Evolutionary conservation across 2,888 invertebrate species (phyloP), one percentile per base, ranked within the genome.

Genomic region (Philonicus albiceps): DNA sequence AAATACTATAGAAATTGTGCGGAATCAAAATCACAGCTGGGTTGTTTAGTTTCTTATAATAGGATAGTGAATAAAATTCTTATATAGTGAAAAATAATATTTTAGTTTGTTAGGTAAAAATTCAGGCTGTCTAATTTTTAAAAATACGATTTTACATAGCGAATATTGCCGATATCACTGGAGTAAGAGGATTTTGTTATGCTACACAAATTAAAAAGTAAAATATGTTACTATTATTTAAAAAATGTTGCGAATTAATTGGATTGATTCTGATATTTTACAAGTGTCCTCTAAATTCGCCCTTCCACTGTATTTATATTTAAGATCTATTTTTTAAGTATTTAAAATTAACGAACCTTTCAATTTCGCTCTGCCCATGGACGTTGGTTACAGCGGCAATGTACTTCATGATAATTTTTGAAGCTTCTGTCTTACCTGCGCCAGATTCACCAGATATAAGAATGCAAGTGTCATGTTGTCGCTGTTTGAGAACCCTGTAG

Each of bases 381-480:
- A 95, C 93, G 93, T 98, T 99, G 31, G 99, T 99, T 88, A 99
- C 98, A 3, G 99, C 99, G 0, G 99, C 99, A 89, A 99, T 98
- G 91, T 97, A 97, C 91, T 98, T 97, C 99, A 99, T 99, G 89
- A 99, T 99, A 91, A 99, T 98, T 93, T 99, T 99, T 87, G 98
- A 98, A 0, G 99, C 98, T 92, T 99, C 99, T 6, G 99, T 99
- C 93, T 99, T 99, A 49, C 99, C 99, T 30, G 98, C 96, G 1
- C 99, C 99, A 1, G 98, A 98, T 93, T 99, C 99, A 0, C 98
- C 97, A n/a, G 97, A 97, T 91, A 99, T 99, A 55, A 99, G 97
- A 89, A 99, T 98, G 91, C 99, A 99, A 5, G 98, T 98, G 93
- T 99, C 98, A 90, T 95, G 95, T 78, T 97, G 96, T 91, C 95